Evolutionary conservation across 2,113 vertebrate species (phyloP).

Genomic region (Mirza zaza): DNA sequence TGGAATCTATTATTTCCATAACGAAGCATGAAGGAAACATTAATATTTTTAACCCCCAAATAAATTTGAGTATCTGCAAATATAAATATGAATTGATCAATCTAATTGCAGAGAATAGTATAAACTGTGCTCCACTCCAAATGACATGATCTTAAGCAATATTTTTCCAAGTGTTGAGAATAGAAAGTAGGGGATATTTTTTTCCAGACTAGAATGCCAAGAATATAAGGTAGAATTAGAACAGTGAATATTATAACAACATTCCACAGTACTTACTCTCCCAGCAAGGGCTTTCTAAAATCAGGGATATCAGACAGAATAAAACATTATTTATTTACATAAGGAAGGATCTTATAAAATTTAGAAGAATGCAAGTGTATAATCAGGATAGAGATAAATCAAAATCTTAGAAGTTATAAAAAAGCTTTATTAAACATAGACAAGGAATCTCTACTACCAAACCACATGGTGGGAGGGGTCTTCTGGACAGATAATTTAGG

Average conservation of each 20-base stretch:
- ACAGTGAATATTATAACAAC: neutral
- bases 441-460: neutral
- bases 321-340: neutral
- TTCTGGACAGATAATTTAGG: neutral
- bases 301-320: neutral
- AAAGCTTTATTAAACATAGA: neutral
- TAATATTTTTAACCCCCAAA: neutral
- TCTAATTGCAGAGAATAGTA: neutral
- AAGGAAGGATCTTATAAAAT: neutral
- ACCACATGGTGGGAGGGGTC: neutral
- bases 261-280: neutral
- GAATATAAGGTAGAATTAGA: neutral
- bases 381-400: neutral
- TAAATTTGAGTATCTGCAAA: neutral
- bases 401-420: neutral
- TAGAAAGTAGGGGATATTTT: neutral
- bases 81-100: neutral
- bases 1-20: neutral
- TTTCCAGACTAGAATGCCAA: neutral
- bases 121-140: neutral
- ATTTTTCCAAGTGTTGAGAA: neutral
- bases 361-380: neutral
- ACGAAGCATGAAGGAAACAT: neutral
- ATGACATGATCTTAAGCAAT: neutral
- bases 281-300: neutral